Conservation (phyloP, 2,113 vertebrate species). For the Polypterus senegalus region DNA sequence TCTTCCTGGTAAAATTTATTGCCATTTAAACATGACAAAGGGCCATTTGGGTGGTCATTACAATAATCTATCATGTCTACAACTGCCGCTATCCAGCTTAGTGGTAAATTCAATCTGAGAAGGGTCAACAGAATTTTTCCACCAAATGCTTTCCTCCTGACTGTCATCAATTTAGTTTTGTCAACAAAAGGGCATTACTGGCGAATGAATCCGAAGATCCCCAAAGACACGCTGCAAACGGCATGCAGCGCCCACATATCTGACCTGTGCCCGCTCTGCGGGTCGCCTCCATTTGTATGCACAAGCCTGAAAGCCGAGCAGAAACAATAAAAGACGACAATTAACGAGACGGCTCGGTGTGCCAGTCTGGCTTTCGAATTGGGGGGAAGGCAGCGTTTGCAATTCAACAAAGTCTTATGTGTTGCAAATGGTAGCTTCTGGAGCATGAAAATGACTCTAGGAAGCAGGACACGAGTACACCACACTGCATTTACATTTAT, state of each 20-base stretch:
- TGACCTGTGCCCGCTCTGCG: slow-evolving; percentile 3
- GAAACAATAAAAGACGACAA: no score
- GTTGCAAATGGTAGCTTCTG: no score
- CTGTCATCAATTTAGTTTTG: slow-evolving; percentile 85
- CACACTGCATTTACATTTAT: no score
- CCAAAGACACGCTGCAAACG: slow-evolving; percentile 56
- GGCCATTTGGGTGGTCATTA: slow-evolving; percentile 79
- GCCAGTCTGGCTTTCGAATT: no score
- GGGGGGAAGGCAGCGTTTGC: no score
- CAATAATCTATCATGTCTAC: slow-evolving; percentile 95
- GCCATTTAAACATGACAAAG: slow-evolving; percentile 97
- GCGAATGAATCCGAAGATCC: slow-evolving; percentile 60
- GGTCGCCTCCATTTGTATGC: neutral
- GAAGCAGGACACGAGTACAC: no score
- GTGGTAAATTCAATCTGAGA: slow-evolving; percentile 89
- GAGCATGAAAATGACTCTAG: no score
- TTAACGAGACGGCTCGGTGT: no score
- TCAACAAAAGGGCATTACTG: slow-evolving; percentile 77
- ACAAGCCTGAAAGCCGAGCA: no score
- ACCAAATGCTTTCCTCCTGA: slow-evolving; percentile 59
- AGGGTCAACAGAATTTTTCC: slow-evolving; percentile 82
- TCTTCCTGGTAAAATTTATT: slow-evolving; percentile 79
- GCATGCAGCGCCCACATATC: slow-evolving; percentile 18
- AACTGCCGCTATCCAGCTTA: slow-evolving; percentile 70
- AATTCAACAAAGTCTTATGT: no score